phyloP scores from a whole-genome alignment of 1,140 invertebrate species.

The Geopemphigus sp. region DNA sequence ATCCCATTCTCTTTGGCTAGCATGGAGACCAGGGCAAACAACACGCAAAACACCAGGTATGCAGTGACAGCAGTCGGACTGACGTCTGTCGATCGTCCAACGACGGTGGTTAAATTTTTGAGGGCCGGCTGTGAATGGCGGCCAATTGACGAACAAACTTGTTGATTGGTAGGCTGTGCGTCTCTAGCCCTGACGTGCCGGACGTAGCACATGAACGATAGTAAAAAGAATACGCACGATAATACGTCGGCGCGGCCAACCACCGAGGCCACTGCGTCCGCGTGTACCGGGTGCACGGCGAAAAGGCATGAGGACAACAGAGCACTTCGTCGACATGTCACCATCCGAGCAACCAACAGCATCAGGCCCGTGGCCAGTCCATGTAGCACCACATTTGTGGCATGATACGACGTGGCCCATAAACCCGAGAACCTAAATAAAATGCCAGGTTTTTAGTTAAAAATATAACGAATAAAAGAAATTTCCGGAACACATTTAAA shows the following conservation, averaged over 20 bases:
- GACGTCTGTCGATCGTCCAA: too few species aligned
- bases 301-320: slow-evolving; percentile 74
- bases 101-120: too few species aligned
- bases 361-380: slow-evolving; percentile 75
- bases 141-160: too few species aligned
- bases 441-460: too few species aligned
- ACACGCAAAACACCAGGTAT: slow-evolving; percentile 80
- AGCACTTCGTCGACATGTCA: slow-evolving; percentile 51
- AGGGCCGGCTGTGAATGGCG: too few species aligned
- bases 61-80: slow-evolving; percentile 70
- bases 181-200: slow-evolving; percentile 56
- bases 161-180: too few species aligned
- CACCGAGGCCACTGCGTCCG: slow-evolving; percentile 91
- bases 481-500: too few species aligned
- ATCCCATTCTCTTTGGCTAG: slow-evolving; percentile 92
- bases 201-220: slow-evolving; percentile 79
- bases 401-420: slow-evolving; percentile 75
- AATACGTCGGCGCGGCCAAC: slow-evolving; percentile 91
- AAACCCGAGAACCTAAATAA: slow-evolving; percentile 61
- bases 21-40: slow-evolving; percentile 70
- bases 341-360: slow-evolving; percentile 59
- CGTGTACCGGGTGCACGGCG: slow-evolving; percentile 92
- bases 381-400: slow-evolving; percentile 79
- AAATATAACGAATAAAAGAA: too few species aligned
- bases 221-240: slow-evolving; percentile 83